Base-by-base conservation (phyloP, 2,888 invertebrate species). In the Cantharis rufa region DNA sequence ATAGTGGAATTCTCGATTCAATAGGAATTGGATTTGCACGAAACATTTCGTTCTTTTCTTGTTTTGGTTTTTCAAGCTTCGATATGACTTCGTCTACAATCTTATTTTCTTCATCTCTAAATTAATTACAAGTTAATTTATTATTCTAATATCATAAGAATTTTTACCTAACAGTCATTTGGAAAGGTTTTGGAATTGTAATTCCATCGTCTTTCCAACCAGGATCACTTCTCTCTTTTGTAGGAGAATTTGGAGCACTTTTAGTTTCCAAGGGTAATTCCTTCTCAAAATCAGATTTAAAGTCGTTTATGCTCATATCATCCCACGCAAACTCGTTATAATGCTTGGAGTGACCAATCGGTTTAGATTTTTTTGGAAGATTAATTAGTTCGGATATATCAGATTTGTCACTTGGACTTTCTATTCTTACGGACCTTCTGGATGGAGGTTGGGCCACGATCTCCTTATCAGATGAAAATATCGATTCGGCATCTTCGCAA, bases 1-100 rank as follows among this genome's bases (percentile, higher is more conserved):
- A 94, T 15, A 94, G 89, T 0, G 93, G 93, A 77, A 94, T 91
- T 82, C 92, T 90, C 0, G 94, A 93, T 81, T 93, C 92, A 62
- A 94, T 90, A 0, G 94, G 94, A 75, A 94, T 90, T 2, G 93
- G 92, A 82, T 91, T 90, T 1, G 92, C 91, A 82, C 88, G 89
- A 80, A 93, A 92, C 82, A 90, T 89, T 77, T 91, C 89, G 9
- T 87, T 81, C 81, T 87, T 89, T 27, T 86, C 84, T 82, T 90
- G 89, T 70, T 85, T 86, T 16, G 79, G 79, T 69, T 85, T 85
- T 28, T 83, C 84, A 78, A 82, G 82, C 9, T 83, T 79, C 68
- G 87, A 84, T 48, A 87, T 86, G 21, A 91, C 87, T 81, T 91
- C 90, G 75, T 89, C 90, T 0, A 91, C 88, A 69, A 90, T 89